These are phyloP conservation scores for Epizoanthus illoricatus DNA, from an alignment of 92 coral and sea anemone species.

Conservation along the genomic window DNA sequence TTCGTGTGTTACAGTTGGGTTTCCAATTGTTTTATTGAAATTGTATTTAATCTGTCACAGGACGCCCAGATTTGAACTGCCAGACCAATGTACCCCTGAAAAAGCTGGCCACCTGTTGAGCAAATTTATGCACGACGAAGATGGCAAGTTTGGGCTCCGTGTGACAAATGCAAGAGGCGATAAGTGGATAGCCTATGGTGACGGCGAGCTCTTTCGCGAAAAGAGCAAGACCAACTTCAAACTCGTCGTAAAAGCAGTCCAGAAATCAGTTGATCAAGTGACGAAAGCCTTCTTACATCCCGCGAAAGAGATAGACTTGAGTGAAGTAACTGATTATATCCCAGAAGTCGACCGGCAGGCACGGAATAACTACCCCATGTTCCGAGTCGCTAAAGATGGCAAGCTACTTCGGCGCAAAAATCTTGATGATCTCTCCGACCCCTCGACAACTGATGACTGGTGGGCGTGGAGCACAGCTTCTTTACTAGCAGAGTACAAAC, in stretches of 20 bases:
- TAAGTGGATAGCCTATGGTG: conserved; percentile 76
- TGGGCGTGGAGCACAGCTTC: conserved; percentile 37
- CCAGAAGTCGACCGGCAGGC: conserved; percentile 58
- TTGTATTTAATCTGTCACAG: conserved; percentile 6
- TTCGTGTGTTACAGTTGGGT: too few relatives aligned
- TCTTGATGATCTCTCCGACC: conserved; percentile 51
- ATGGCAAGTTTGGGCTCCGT: conserved; percentile 65
- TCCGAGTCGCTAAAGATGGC: conserved; percentile 48
- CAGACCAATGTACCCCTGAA: conserved; percentile 30
- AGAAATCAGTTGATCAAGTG: conserved; percentile 7
- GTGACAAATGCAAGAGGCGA: conserved; percentile 67
- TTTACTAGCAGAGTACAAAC: too few relatives aligned
- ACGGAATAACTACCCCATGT: conserved; percentile 68
- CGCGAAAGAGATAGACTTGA: background rate
- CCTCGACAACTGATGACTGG: conserved; percentile 56
- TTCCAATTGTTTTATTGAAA: too few relatives aligned
- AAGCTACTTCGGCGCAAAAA: conserved; percentile 57
- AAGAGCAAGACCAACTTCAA: conserved; percentile 40
- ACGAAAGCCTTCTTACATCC: conserved; percentile 45
- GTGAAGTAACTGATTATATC: conserved; percentile 13
- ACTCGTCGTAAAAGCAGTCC: conserved; percentile 49
- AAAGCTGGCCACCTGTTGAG: conserved; percentile 57
- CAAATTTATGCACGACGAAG: conserved; percentile 87
- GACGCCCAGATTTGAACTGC: conserved; percentile 64
- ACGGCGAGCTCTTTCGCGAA: conserved; percentile 56